phyloP scores from a whole-genome alignment of 2,113 vertebrate genomes.

The Dromas ardeola region DNA sequence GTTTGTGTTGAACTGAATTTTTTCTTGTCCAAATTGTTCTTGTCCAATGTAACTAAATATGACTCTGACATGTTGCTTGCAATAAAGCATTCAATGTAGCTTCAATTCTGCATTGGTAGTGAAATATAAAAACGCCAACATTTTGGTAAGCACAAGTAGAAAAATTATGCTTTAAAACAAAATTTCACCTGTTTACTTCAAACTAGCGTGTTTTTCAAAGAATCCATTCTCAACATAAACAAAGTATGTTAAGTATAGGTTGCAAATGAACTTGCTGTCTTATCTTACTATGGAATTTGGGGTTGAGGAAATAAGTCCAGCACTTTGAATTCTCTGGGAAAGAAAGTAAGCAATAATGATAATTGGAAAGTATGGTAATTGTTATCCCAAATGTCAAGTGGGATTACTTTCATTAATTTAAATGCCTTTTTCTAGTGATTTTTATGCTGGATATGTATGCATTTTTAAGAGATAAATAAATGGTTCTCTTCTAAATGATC shows the following conservation, averaged over 20 bases:
- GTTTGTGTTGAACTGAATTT: not conserved
- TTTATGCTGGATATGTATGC: not conserved
- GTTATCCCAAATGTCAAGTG: constrained; percentile 48
- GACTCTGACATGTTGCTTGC: not conserved
- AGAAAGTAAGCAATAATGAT: constrained; percentile 28
- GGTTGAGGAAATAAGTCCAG: not conserved
- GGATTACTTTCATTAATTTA: constrained; percentile 12
- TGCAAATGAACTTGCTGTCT: not conserved
- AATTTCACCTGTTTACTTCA: not conserved
- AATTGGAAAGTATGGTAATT: constrained; percentile 12
- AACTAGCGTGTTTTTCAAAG: not conserved
- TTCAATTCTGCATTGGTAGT: not conserved
- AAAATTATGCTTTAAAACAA: not conserved
- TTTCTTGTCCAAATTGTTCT: not conserved
- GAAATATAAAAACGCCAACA: not conserved
- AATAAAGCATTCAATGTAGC: not conserved
- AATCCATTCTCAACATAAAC: not conserved
- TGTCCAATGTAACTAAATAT: not conserved
- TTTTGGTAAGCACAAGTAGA: not conserved
- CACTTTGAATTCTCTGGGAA: not conserved
- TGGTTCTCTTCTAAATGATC: not conserved
- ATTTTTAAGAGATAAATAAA: not conserved
- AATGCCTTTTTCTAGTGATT: constrained; percentile 9
- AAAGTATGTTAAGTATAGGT: not conserved
- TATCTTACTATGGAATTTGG: not conserved